These are phyloP conservation scores for Pseudochromis fuscus DNA, from an alignment of 2,797 vertebrate genomes.

Conservation along the genomic window DNA sequence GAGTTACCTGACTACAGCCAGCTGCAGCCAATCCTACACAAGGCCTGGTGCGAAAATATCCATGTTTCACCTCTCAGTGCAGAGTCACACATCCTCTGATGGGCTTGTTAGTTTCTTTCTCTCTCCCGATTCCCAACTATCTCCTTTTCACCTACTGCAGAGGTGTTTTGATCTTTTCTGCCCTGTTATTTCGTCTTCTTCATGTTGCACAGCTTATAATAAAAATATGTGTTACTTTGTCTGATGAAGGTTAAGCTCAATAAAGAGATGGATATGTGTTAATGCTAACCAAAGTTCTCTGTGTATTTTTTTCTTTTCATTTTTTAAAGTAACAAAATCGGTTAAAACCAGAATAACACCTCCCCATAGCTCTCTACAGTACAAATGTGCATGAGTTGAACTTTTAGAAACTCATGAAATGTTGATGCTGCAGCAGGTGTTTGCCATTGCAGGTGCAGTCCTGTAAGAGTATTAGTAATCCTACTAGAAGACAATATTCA, in stretches of 20 bases:
- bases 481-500: too few relatives aligned
- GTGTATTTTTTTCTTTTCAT: constrained; percentile 31
- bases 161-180: constrained; percentile 52
- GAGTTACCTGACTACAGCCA: constrained; percentile 21
- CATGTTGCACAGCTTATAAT: constrained; percentile 53
- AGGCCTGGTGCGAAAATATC: constrained; percentile 16
- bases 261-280: constrained; percentile 67
- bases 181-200: constrained; percentile 44
- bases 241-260: constrained; percentile 53
- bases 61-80: constrained; percentile 36
- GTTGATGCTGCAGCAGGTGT: too few relatives aligned
- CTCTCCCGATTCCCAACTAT: constrained; percentile 53
- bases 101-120: constrained; percentile 44
- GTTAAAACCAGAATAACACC: too few relatives aligned
- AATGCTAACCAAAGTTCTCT: constrained; percentile 33
- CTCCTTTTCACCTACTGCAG: constrained; percentile 56
- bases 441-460: too few relatives aligned
- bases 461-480: too few relatives aligned
- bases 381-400: too few relatives aligned
- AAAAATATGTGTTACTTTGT: constrained; percentile 53
- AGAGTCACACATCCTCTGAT: constrained; percentile 38
- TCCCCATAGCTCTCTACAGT: too few relatives aligned
- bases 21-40: constrained; percentile 33
- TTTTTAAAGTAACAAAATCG: neutral
- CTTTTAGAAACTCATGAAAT: too few relatives aligned